These are phyloP conservation scores for Lasioglossum marginatum DNA, from an alignment of 2,888 invertebrate genomes.

Conservation along the genomic window DNA sequence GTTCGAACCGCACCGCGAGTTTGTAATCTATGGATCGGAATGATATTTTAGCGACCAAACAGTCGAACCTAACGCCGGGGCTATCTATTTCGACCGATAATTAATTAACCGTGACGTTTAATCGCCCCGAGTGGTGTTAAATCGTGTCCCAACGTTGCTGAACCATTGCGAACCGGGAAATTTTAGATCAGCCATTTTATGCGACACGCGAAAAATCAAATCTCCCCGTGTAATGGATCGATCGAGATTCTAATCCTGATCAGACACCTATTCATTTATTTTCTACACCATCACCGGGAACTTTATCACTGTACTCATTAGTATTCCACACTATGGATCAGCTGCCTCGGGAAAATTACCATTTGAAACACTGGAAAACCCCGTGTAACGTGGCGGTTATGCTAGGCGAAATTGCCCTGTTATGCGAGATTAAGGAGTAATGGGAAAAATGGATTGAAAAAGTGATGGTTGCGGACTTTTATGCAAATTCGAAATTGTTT, in stretches of 20 bases:
- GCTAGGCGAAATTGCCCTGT: not conserved
- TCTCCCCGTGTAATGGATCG: not conserved
- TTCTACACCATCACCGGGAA: not conserved
- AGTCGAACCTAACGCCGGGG: conserved; percentile 4
- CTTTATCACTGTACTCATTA: conserved; percentile 8
- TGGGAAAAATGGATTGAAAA: conserved; percentile 1
- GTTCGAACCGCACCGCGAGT: not conserved
- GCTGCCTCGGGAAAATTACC: not conserved
- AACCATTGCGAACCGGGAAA: conserved; percentile 22
- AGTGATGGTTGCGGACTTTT: not conserved
- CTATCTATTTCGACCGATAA: conserved; percentile 1
- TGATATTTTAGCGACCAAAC: not conserved
- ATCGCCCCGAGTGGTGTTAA: conserved; percentile 17
- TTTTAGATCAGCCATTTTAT: not conserved
- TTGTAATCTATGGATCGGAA: not conserved
- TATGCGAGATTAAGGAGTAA: not conserved
- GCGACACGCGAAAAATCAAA: not conserved
- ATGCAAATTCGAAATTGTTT: no score
- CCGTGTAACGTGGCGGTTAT: not conserved
- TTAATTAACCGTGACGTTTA: conserved; percentile 19
- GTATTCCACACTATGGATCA: not conserved
- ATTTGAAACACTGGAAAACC: conserved; percentile 1
- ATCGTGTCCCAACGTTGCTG: conserved; percentile 6
- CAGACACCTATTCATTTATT: not conserved
- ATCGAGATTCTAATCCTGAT: conserved; percentile 14